phyloP scores from a whole-genome alignment of 2,113 vertebrate species.

The Megalops atlanticus region DNA sequence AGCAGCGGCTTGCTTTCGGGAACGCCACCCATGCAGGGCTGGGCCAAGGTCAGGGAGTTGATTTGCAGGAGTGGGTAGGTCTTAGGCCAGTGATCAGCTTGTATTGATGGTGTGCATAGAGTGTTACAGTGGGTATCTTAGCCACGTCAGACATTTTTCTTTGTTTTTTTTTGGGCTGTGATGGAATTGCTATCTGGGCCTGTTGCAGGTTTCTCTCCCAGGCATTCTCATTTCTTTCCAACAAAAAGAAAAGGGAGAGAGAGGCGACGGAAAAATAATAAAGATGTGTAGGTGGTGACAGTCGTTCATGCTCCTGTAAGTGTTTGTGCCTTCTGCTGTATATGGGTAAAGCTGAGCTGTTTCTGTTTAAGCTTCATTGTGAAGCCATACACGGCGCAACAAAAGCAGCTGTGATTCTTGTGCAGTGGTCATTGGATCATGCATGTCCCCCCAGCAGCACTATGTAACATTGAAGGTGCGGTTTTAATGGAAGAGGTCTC shows the following conservation, averaged over 20 bases:
- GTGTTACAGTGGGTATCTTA: neutral
- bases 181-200: neutral
- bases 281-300: neutral
- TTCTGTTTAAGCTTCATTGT: no score
- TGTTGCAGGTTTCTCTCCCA: neutral
- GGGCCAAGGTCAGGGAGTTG: neutral
- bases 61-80: neutral
- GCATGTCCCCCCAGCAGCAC: no score
- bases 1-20: no score
- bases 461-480: no score
- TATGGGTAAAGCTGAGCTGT: no score
- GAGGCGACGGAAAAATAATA: no score
- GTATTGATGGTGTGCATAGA: neutral
- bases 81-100: neutral
- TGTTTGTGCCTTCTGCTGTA: neutral
- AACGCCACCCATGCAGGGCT: neutral
- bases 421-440: no score
- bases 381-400: no score
- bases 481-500: no score
- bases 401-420: no score
- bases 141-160: neutral
- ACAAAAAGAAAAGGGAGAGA: no score
- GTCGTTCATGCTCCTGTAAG: neutral
- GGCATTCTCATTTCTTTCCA: neutral
- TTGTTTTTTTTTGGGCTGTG: neutral